These are phyloP conservation scores for Siniperca undulata DNA, from an alignment of 2,797 vertebrate species.

Conservation along the genomic window DNA sequence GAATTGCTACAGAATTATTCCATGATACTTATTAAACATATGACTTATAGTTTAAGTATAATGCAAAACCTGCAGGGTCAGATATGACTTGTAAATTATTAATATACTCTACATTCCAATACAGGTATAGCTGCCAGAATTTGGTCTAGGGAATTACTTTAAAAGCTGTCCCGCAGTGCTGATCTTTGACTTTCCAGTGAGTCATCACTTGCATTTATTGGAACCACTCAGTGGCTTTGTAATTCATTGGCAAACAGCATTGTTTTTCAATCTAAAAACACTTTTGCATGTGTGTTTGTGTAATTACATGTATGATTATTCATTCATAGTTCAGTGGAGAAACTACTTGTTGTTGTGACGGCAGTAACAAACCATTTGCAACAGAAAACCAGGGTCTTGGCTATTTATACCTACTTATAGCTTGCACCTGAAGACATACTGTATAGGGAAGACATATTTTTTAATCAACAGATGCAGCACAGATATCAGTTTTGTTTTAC, in stretches of 20 bases:
- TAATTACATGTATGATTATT: background rate
- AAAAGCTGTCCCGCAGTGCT: slow-evolving; percentile 55
- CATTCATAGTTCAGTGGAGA: background rate
- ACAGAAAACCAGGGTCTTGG: background rate
- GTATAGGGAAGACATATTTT: background rate
- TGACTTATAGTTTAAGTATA: background rate
- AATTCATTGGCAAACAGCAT: slow-evolving; percentile 17
- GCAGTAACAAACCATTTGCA: background rate
- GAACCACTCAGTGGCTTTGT: slow-evolving; percentile 26
- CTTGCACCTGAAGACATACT: background rate
- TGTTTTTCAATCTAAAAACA: slow-evolving; percentile 25
- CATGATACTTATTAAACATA: background rate
- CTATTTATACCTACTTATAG: background rate
- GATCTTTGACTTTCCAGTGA: slow-evolving; percentile 49
- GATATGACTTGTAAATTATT: slow-evolving; percentile 39
- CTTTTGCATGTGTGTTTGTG: background rate
- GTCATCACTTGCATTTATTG: slow-evolving; percentile 48
- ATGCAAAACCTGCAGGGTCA: slow-evolving; percentile 20
- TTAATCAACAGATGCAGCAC: background rate
- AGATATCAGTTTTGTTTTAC: background rate
- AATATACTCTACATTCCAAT: slow-evolving; percentile 25
- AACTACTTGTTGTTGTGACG: background rate
- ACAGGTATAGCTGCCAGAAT: slow-evolving; percentile 47
- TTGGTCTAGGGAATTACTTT: slow-evolving; percentile 41
- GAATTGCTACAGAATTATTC: background rate